These are phyloP conservation scores for Ailuropoda melanoleuca DNA, from an alignment of 2,113 vertebrate genomes.

Conservation along the genomic window DNA sequence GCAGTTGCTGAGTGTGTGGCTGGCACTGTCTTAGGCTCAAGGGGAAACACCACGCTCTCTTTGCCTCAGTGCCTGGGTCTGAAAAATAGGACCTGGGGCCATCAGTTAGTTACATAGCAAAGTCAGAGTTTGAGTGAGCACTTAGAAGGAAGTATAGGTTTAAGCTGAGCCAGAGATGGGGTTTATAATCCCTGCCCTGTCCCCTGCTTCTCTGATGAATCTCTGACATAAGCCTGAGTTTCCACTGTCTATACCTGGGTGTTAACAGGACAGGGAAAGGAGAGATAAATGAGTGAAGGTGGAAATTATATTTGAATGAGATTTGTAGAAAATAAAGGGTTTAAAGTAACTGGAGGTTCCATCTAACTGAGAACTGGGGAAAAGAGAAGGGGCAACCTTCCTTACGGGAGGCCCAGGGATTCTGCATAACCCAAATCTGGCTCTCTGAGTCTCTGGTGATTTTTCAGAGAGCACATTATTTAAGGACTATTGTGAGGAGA, in stretches of 20 bases:
- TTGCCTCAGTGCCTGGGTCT: background rate
- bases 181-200: background rate
- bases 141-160: background rate
- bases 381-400: background rate
- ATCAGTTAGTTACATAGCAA: background rate
- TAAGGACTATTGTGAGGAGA: background rate
- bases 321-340: background rate
- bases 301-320: background rate
- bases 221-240: background rate
- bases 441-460: background rate
- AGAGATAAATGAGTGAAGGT: background rate
- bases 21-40: background rate
- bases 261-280: background rate
- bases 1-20: background rate
- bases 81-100: background rate
- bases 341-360: background rate
- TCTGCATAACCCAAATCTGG: background rate
- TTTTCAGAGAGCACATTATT: background rate
- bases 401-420: background rate
- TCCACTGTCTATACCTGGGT: background rate
- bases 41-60: background rate
- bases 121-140: background rate
- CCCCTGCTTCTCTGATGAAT: background rate
- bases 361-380: background rate
- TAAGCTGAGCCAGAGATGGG: background rate